These are phyloP conservation scores for Malurus elegans DNA, from an alignment of 2,113 vertebrate genomes.

Conservation along the genomic window DNA sequence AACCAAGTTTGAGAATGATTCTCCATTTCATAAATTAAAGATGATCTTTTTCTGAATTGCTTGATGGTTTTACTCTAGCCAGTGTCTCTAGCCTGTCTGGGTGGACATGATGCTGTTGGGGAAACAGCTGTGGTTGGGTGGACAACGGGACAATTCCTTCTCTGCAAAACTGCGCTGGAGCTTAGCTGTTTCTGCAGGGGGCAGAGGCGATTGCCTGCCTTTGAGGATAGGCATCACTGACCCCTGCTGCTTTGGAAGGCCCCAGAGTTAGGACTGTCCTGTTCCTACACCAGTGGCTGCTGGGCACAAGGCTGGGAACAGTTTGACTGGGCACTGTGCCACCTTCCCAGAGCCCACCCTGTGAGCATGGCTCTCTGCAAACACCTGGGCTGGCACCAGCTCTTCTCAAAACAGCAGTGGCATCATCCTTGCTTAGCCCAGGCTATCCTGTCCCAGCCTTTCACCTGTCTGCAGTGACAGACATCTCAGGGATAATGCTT, in stretches of 20 bases:
- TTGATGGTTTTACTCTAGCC: neutral
- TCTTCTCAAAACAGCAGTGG: neutral
- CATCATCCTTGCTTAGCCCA: neutral
- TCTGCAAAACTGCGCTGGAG: neutral
- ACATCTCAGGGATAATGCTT: neutral
- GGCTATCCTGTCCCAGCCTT: neutral
- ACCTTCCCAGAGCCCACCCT: neutral
- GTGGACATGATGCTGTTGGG: neutral
- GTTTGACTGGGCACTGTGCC: neutral
- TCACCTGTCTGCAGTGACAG: neutral
- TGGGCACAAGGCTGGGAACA: neutral
- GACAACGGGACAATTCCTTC: neutral
- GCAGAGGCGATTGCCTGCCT: neutral
- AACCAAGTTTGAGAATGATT: constrained; percentile 5
- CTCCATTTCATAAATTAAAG: constrained; percentile 54
- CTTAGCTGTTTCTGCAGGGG: neutral
- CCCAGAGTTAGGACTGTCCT: neutral
- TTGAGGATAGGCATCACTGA: rapidly evolving
- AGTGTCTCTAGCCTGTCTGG: neutral
- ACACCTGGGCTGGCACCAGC: neutral
- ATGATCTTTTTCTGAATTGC: constrained; percentile 30
- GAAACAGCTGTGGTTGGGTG: no score
- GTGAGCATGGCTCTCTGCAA: neutral
- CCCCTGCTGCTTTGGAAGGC: neutral
- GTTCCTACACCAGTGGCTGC: neutral